Evolutionary conservation across 2,888 invertebrate genomes (phyloP).

Genomic region (Synergus gifuensis): DNA sequence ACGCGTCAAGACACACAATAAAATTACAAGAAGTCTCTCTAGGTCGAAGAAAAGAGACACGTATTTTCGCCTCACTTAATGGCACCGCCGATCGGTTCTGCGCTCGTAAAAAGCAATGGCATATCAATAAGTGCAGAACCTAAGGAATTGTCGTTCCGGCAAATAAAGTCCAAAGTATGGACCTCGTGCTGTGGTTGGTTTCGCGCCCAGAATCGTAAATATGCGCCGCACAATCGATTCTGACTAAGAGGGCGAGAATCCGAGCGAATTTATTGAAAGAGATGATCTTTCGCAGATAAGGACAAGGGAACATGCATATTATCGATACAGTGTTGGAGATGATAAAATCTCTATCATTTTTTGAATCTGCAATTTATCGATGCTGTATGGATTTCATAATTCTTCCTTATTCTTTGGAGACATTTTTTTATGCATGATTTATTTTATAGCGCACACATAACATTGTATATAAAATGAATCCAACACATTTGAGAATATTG

Average conservation of each 20-base stretch:
- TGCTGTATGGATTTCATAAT: conserved; percentile 8
- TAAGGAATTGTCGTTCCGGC: conserved; percentile 29
- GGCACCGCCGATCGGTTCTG: conserved; percentile 29
- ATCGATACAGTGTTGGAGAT: conserved; percentile 26
- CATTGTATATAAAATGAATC: background rate
- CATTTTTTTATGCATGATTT: background rate
- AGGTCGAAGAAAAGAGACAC: background rate
- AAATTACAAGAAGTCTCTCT: conserved; percentile 16
- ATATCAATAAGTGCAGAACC: conserved; percentile 44
- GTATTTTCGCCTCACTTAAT: conserved; percentile 27
- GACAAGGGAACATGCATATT: conserved; percentile 38
- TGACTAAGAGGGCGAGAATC: conserved; percentile 34
- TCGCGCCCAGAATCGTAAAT: conserved; percentile 40
- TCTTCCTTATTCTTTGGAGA: conserved; percentile 31
- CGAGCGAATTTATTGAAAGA: conserved; percentile 41
- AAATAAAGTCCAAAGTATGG: conserved; percentile 41
- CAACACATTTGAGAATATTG: no score
- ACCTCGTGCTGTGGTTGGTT: conserved; percentile 36
- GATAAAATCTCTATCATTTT: conserved; percentile 32
- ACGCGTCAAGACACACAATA: conserved; percentile 29
- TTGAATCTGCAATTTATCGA: conserved; percentile 21
- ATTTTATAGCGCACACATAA: no score
- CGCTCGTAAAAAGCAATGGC: conserved; percentile 44
- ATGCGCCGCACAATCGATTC: conserved; percentile 31
- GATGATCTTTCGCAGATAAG: conserved; percentile 36